Percentiles rank a stretch among this genome's conserved stretches.
Conservation (phyloP, 2,113 vertebrate genomes). For the Sebastes fasciatus region DNA sequence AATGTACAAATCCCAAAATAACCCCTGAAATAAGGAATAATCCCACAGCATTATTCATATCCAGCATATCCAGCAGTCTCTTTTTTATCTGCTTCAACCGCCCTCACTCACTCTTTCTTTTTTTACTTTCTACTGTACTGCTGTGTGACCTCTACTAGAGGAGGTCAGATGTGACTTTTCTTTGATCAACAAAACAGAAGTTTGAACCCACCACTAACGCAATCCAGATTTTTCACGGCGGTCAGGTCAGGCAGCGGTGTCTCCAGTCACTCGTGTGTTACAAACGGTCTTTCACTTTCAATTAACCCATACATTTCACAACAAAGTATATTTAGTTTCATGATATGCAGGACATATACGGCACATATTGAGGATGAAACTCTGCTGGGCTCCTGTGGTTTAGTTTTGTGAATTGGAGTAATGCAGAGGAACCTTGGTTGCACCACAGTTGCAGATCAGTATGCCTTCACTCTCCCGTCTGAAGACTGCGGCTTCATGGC, state of each 20-base stretch:
- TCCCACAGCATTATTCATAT: too few relatives aligned
- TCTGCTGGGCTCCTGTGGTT: slow-evolving; percentile 57
- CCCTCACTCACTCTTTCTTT: background rate
- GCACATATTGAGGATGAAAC: slow-evolving; percentile 31
- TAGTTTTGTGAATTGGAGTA: slow-evolving; percentile 52
- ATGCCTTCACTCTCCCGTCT: slow-evolving; percentile 57
- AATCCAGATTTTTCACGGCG: slow-evolving; percentile 60
- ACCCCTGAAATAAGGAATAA: too few relatives aligned
- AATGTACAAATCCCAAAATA: too few relatives aligned
- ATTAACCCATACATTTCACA: slow-evolving; percentile 52
- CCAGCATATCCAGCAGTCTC: background rate
- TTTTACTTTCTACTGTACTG: background rate
- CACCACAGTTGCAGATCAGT: slow-evolving; percentile 65
- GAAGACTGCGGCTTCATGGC: slow-evolving; percentile 67
- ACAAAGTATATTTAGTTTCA: slow-evolving; percentile 48
- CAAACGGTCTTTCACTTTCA: slow-evolving; percentile 56
- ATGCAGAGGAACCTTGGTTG: slow-evolving; percentile 40
- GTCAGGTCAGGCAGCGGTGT: slow-evolving; percentile 28
- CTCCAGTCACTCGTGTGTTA: slow-evolving; percentile 25
- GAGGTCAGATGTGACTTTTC: slow-evolving; percentile 40
- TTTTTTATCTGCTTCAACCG: background rate
- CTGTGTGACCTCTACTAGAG: slow-evolving; percentile 24
- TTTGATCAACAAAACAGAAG: slow-evolving; percentile 45
- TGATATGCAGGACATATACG: slow-evolving; percentile 5
- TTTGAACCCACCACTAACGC: slow-evolving; percentile 46